These are phyloP conservation scores for Pomatostomus ruficeps DNA, from an alignment of 2,113 vertebrate genomes.

Conservation along the genomic window DNA sequence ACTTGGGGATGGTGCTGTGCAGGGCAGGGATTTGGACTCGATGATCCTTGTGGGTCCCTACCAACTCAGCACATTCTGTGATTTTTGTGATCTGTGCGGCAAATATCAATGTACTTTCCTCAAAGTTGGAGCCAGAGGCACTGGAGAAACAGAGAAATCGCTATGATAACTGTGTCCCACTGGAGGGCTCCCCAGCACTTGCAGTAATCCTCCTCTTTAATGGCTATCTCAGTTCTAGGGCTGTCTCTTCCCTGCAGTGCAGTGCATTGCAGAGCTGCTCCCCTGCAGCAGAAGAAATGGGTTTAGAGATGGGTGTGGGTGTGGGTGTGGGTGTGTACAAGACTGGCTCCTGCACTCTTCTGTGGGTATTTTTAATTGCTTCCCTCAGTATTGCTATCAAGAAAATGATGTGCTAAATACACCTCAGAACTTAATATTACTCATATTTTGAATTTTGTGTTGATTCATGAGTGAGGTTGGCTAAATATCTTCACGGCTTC, in stretches of 20 bases:
- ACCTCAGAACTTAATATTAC: not conserved
- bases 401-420: not conserved
- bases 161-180: conserved; percentile 3
- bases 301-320: not conserved
- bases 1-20: no score
- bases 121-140: not conserved
- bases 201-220: not conserved
- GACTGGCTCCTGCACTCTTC: not conserved
- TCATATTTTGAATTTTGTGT: not conserved
- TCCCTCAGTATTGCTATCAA: not conserved
- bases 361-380: not conserved
- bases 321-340: not conserved
- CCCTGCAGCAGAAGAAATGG: not conserved
- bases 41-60: not conserved
- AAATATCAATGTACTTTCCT: not conserved
- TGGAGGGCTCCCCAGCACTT: conserved; percentile 49
- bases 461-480: not conserved
- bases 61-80: not conserved
- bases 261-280: not conserved
- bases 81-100: not conserved
- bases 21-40: fast-evolving
- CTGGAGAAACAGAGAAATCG: not conserved
- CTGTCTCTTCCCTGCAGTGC: not conserved
- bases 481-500: not conserved
- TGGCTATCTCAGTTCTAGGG: not conserved